These are phyloP conservation scores for Enteromius argenteus DNA, from an alignment of 2,797 vertebrate genomes.

Conservation along the genomic window DNA sequence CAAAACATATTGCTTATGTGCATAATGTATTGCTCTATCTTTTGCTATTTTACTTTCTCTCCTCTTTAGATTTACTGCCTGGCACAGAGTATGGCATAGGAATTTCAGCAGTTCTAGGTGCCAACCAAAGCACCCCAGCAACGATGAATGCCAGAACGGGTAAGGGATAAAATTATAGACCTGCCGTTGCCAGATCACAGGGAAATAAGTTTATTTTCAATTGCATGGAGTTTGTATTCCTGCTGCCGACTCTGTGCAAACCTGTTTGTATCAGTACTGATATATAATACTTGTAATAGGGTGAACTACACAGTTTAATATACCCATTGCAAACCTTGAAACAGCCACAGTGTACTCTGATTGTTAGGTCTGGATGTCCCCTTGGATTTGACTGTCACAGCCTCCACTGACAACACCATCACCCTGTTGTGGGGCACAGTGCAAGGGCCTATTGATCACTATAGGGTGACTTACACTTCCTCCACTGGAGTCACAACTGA, in stretches of 20 bases:
- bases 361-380: slow-evolving; percentile 90
- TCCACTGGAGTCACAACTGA: slow-evolving; percentile 88
- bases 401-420: slow-evolving; percentile 94
- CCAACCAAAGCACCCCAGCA: slow-evolving; percentile 90
- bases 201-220: background rate
- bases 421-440: slow-evolving; percentile 91
- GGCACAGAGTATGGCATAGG: slow-evolving; percentile 97
- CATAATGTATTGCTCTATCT: background rate
- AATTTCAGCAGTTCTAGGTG: slow-evolving; percentile 88
- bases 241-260: background rate
- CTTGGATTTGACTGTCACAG: slow-evolving; percentile 88
- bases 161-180: slow-evolving; percentile 72
- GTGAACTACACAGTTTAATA: background rate
- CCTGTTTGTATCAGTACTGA: background rate
- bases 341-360: background rate
- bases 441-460: slow-evolving; percentile 93
- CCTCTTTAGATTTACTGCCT: slow-evolving; percentile 86
- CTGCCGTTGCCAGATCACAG: background rate
- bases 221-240: slow-evolving; percentile 3
- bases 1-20: background rate
- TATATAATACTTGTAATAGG: slow-evolving; percentile 8
- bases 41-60: background rate
- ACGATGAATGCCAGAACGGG: slow-evolving; percentile 98
- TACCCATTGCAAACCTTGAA: background rate
- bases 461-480: slow-evolving; percentile 91